Evolutionary conservation across 2,113 vertebrate species (phyloP).

Genomic region (Nettapus auritus): DNA sequence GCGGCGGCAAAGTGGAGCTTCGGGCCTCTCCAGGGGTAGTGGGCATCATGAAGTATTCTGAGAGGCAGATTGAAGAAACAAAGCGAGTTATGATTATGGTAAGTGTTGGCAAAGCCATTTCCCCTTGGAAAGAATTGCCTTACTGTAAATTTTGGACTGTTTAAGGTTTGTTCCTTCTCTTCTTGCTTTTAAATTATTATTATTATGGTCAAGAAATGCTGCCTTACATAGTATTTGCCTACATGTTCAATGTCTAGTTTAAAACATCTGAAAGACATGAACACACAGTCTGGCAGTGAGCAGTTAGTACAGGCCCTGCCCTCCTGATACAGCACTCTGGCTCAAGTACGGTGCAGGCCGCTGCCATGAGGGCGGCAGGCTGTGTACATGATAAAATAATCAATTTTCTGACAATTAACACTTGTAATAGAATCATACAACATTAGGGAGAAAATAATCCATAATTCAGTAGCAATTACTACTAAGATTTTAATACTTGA

Average conservation of each 20-base stretch:
- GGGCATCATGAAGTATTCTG: not conserved
- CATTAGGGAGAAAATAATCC: not conserved
- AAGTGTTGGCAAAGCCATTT: not conserved
- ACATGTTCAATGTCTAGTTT: not conserved
- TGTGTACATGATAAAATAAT: not conserved
- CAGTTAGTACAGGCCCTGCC: not conserved
- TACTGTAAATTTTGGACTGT: not conserved
- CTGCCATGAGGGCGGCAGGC: not conserved
- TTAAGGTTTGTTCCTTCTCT: not conserved
- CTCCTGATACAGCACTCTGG: not conserved
- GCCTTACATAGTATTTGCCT: not conserved
- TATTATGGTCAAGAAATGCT: not conserved
- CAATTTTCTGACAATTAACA: not conserved
- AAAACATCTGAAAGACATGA: not conserved
- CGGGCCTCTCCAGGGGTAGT: no score
- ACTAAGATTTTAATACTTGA: not conserved
- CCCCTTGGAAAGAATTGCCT: not conserved
- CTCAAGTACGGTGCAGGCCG: not conserved
- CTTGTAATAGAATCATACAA: not conserved
- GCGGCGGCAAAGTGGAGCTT: no score
- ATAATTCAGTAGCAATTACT: not conserved
- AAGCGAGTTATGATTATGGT: not conserved
- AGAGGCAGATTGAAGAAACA: not conserved
- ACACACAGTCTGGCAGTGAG: not conserved
- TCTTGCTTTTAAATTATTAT: not conserved